Percentiles rank a stretch among this genome's conserved stretches.
phyloP scores from a whole-genome alignment of 2,113 vertebrate species.

The Tetraodon nigroviridis region DNA sequence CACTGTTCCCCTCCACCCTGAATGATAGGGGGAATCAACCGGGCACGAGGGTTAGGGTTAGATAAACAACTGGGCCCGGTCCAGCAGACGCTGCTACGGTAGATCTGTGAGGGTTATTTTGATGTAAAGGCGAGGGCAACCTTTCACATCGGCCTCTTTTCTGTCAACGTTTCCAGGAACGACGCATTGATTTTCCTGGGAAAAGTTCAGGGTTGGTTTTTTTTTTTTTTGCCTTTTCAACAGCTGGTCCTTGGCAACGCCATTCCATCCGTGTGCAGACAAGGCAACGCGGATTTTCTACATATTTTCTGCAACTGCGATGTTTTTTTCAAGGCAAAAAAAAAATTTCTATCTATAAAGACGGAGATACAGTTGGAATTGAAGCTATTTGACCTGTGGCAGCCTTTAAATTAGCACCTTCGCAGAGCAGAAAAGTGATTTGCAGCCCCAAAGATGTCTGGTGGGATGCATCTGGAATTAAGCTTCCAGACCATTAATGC shows the following conservation, averaged over 20 bases:
- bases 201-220: no score
- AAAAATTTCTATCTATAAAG: background rate
- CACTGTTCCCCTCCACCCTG: slow-evolving; percentile 29
- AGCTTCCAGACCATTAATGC: background rate
- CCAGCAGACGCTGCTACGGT: slow-evolving; percentile 34
- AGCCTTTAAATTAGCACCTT: slow-evolving; percentile 48
- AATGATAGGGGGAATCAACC: slow-evolving; percentile 25
- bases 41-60: slow-evolving; percentile 21
- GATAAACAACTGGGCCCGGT: no score
- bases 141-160: slow-evolving; percentile 27
- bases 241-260: no score
- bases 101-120: slow-evolving; percentile 31
- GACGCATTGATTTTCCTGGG: no score
- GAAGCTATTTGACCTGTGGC: slow-evolving; percentile 14
- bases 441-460: slow-evolving; percentile 42
- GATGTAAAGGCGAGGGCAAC: slow-evolving; percentile 32
- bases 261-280: no score
- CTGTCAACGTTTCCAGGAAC: no score
- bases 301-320: no score
- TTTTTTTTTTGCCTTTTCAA: no score
- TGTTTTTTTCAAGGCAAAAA: no score
- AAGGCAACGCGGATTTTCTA: no score
- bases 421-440: slow-evolving; percentile 42
- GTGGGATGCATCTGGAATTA: slow-evolving; percentile 27
- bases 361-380: background rate